Percentiles rank a stretch among this genome's conserved stretches.
Conservation (phyloP, 2,113 vertebrate genomes). For the Lipophrys pholis region DNA sequence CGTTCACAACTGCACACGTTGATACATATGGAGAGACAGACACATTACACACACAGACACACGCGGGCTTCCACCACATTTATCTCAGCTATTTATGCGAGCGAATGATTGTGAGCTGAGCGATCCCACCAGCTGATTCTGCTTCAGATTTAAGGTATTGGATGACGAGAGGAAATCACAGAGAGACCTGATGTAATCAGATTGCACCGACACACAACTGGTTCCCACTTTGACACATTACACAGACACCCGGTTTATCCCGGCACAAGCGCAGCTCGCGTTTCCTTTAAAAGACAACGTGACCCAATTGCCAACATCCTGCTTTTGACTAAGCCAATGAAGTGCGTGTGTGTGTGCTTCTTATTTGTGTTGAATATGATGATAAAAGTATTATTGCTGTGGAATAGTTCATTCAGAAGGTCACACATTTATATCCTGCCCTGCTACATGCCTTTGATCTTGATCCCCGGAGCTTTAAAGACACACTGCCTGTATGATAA, state of each 20-base stretch:
- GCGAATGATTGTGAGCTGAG: conserved; percentile 33
- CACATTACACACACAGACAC: conserved; percentile 9
- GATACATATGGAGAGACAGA: conserved; percentile 30
- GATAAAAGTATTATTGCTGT: conserved; percentile 43
- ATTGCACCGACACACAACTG: conserved; percentile 51
- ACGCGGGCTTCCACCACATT: conserved; percentile 32
- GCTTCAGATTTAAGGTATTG: conserved; percentile 71
- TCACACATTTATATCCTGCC: conserved; percentile 40
- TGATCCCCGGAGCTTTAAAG: conserved; percentile 28
- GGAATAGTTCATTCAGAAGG: conserved; percentile 44
- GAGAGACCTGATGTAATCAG: conserved; percentile 64
- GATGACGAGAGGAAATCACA: conserved; percentile 75
- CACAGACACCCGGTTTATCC: conserved; percentile 55
- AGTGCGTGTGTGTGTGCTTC: conserved; percentile 3
- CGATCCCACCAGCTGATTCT: conserved; percentile 70
- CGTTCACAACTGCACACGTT: conserved; percentile 11
- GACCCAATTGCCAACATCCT: conserved; percentile 73
- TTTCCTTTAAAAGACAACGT: conserved; percentile 65
- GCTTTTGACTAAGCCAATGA: conserved; percentile 56
- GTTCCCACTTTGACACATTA: conserved; percentile 66
- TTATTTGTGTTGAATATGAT: neutral
- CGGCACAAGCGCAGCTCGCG: conserved; percentile 63
- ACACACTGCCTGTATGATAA: conserved; percentile 24
- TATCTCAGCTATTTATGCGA: conserved; percentile 61
- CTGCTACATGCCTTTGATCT: conserved; percentile 1